Evolutionary conservation across 2,797 vertebrate genomes (phyloP).

Genomic region (Alauda arvensis): DNA sequence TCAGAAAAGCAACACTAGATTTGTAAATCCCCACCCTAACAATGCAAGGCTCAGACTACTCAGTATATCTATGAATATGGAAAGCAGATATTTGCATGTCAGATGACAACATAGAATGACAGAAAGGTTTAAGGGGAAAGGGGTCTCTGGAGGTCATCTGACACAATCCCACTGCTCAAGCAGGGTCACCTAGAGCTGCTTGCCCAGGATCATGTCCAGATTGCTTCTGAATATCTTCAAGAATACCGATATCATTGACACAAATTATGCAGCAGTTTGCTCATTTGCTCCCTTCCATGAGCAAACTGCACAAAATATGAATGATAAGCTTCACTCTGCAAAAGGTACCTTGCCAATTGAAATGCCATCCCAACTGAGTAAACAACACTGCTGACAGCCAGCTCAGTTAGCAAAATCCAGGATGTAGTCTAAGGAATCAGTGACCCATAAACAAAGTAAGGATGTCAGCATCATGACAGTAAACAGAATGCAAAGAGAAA

Average conservation of each 20-base stretch:
- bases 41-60: background rate
- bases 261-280: background rate
- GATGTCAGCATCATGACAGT: background rate
- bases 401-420: background rate
- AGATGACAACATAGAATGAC: background rate
- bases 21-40: background rate
- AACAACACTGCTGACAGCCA: background rate
- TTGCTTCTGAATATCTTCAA: background rate
- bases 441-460: background rate
- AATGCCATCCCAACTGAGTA: background rate
- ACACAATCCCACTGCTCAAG: background rate
- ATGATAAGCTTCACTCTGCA: background rate
- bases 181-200: background rate
- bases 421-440: background rate
- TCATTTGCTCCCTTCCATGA: background rate
- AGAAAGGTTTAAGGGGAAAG: background rate
- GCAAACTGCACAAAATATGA: background rate
- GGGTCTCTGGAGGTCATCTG: background rate
- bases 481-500: background rate
- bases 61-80: background rate
- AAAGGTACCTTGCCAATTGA: background rate
- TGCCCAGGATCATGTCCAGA: background rate
- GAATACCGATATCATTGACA: background rate
- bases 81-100: background rate
- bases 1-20: background rate